Conservation (phyloP, 1,140 invertebrate species). For the Drosophila nebulosa region DNA sequence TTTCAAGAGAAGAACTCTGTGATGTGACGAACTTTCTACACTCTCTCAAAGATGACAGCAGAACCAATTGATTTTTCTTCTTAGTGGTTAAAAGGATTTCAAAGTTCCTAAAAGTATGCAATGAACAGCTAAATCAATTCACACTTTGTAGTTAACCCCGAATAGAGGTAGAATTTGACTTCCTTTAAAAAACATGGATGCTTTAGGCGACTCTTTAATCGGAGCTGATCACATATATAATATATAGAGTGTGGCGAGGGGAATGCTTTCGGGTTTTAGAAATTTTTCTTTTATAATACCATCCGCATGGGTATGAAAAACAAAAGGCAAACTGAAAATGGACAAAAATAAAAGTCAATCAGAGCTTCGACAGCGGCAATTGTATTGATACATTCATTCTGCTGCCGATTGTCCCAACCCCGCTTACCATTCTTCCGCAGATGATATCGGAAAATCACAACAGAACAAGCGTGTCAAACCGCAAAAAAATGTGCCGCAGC, state of each 20-base stretch:
- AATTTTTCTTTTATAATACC: neutral
- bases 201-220: neutral
- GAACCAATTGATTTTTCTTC: too few relatives aligned
- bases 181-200: too few relatives aligned
- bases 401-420: constrained; percentile 13
- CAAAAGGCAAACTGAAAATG: neutral
- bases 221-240: neutral
- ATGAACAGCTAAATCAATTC: too few relatives aligned
- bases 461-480: constrained; percentile 80
- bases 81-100: too few relatives aligned
- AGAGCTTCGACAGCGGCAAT: neutral
- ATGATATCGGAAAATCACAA: constrained; percentile 51
- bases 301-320: neutral
- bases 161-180: too few relatives aligned
- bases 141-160: too few relatives aligned
- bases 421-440: neutral
- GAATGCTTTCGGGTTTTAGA: too few relatives aligned
- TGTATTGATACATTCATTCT: neutral
- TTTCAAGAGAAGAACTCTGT: neutral
- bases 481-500: constrained; percentile 60
- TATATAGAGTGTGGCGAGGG: neutral
- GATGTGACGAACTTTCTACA: neutral
- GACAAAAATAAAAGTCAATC: neutral
- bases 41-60: too few relatives aligned
- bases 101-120: too few relatives aligned